Evolutionary conservation across 2,797 vertebrate species (phyloP).

Genomic region (Thalassophryne amazonica): DNA sequence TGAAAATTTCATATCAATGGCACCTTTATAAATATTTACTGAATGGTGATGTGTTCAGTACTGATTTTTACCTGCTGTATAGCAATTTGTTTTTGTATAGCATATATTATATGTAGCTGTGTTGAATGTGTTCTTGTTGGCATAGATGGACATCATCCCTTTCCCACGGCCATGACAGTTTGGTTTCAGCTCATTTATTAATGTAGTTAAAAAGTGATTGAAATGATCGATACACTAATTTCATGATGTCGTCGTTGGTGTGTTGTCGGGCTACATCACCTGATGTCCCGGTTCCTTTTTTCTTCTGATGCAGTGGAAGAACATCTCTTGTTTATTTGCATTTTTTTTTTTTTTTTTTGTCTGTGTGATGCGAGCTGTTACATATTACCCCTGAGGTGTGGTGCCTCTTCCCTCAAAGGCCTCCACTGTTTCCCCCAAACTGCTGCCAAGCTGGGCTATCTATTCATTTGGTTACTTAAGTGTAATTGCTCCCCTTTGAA

Average conservation of each 20-base stretch:
- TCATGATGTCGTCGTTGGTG: constrained; percentile 67
- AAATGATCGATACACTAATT: constrained; percentile 47
- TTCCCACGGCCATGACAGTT: no score
- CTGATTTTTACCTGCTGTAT: no score
- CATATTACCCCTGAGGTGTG: constrained; percentile 80
- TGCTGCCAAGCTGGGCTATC: constrained; percentile 83
- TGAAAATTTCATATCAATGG: no score
- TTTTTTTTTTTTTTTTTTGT: constrained; percentile 13
- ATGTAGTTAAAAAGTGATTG: background rate
- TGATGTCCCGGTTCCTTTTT: constrained; percentile 11
- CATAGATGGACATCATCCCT: no score
- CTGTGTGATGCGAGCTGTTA: constrained; percentile 71
- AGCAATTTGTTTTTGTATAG: no score
- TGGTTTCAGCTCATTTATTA: background rate
- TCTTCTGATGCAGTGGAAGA: constrained; percentile 52
- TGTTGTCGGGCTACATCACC: constrained; percentile 59
- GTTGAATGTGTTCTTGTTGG: no score
- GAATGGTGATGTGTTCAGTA: no score
- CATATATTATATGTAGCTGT: no score
- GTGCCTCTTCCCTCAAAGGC: constrained; percentile 80
- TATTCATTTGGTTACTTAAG: constrained; percentile 89
- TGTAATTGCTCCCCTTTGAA: constrained; percentile 88
- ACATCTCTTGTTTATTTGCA: constrained; percentile 62
- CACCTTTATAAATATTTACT: no score
- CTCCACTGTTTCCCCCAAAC: constrained; percentile 79